These are phyloP conservation scores for Saguinus imperator DNA, from an alignment of 2,113 vertebrate species.

Conservation along the genomic window DNA sequence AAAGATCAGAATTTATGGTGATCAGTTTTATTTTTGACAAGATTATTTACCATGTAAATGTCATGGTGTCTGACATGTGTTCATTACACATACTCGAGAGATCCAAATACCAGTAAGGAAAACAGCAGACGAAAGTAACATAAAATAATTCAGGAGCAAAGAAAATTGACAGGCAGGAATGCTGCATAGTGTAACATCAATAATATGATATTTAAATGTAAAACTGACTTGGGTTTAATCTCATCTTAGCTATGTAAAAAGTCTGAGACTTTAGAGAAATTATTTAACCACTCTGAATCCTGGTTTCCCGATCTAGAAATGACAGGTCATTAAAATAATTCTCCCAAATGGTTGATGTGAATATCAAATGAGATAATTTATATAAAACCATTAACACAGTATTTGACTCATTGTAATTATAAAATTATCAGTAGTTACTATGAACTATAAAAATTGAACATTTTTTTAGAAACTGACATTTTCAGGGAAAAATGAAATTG, in stretches of 20 bases:
- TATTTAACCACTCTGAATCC: neutral
- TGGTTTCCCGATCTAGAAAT: neutral
- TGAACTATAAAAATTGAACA: neutral
- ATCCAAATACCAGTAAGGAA: neutral
- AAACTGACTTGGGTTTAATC: neutral
- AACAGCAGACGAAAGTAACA: neutral
- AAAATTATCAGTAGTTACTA: neutral
- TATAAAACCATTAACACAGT: neutral
- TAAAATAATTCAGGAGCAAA: neutral
- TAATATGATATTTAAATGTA: neutral
- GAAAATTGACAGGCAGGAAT: neutral
- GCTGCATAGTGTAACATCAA: neutral
- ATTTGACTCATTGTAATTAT: neutral
- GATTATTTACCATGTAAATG: neutral
- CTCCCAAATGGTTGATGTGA: neutral
- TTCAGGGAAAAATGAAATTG: neutral
- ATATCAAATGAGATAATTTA: neutral
- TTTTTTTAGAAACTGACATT: neutral
- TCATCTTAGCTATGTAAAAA: neutral
- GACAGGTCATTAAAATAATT: neutral
- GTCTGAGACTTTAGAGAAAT: neutral
- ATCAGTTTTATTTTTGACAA: neutral
- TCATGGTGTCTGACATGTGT: neutral
- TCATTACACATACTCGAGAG: neutral
- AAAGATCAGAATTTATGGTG: neutral